Percentiles rank a stretch among this genome's conserved stretches.
These are phyloP conservation scores for Monochamus saltuarius DNA, from an alignment of 1,140 invertebrate genomes.

Conservation along the genomic window DNA sequence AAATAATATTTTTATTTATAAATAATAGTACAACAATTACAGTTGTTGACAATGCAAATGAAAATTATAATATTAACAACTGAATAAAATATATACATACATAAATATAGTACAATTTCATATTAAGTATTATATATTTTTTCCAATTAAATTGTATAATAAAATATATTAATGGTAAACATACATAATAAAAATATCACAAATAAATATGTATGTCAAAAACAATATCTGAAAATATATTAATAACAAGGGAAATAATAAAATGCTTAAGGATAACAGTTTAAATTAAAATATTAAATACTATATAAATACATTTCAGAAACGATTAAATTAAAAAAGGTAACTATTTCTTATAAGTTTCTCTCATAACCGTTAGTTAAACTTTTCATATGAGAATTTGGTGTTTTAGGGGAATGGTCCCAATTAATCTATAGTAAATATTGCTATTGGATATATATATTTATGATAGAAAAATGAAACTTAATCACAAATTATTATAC, in stretches of 20 bases:
- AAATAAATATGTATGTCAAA: slow-evolving; percentile 21
- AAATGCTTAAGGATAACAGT: neutral
- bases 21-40: slow-evolving; percentile 17
- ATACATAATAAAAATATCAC: slow-evolving; percentile 20
- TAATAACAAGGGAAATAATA: neutral
- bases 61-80: slow-evolving; percentile 18
- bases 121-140: slow-evolving; percentile 18
- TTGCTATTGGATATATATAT: slow-evolving; percentile 10
- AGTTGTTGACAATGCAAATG: neutral
- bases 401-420: slow-evolving; percentile 30
- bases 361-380: slow-evolving; percentile 21
- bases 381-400: slow-evolving; percentile 31
- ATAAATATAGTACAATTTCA: slow-evolving; percentile 15
- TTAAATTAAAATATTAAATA: too few species aligned
- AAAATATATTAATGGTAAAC: slow-evolving; percentile 23
- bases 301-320: too few species aligned
- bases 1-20: slow-evolving; percentile 16
- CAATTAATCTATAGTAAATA: slow-evolving; percentile 25
- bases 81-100: slow-evolving; percentile 23
- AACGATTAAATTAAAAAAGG: slow-evolving; percentile 1
- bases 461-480: slow-evolving; percentile 1
- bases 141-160: slow-evolving; percentile 18
- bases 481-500: slow-evolving; percentile 6
- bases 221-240: slow-evolving; percentile 7
- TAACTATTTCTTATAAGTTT: slow-evolving; percentile 22